A percentile compares a stretch with the other conserved stretches of the same genome.
Conservation (phyloP, 2,797 vertebrate genomes). For the Gambelia wislizenii region DNA sequence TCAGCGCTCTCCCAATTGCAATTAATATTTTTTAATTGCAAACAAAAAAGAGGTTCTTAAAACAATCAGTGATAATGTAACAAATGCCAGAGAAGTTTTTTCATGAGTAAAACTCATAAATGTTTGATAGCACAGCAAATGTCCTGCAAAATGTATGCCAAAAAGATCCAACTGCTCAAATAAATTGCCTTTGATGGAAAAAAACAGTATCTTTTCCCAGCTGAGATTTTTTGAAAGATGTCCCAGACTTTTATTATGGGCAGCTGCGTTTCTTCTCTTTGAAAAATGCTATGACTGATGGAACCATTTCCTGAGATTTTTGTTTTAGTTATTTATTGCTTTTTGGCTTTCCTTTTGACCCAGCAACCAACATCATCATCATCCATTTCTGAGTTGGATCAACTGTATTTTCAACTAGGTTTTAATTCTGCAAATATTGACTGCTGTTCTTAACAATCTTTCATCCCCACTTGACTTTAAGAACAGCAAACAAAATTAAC, state of each 20-base stretch:
- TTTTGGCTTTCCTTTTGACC: not conserved
- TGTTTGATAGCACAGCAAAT: not conserved
- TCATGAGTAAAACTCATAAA: constrained; percentile 34
- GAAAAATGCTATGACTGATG: not conserved
- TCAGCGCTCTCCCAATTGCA: constrained; percentile 23
- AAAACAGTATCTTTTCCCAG: not conserved
- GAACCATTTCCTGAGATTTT: not conserved
- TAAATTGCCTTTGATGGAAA: not conserved
- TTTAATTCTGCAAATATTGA: too few relatives aligned
- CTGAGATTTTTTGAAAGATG: not conserved
- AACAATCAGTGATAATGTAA: constrained; percentile 7
- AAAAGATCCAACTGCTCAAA: constrained; percentile 20
- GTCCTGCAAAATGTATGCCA: not conserved
- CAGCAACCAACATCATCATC: not conserved
- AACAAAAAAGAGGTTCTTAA: constrained; percentile 15
- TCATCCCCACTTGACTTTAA: not conserved
- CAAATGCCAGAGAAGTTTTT: constrained; percentile 25
- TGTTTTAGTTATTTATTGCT: not conserved
- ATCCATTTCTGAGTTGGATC: not conserved
- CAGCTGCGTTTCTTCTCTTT: not conserved
- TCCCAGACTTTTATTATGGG: not conserved
- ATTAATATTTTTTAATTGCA: constrained; percentile 39
- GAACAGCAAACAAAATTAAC: not conserved
- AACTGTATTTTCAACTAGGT: not conserved
- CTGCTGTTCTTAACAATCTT: too few relatives aligned